Evolutionary conservation across 2,888 invertebrate genomes (phyloP).

Genomic region (Drosophila prolongata): DNA sequence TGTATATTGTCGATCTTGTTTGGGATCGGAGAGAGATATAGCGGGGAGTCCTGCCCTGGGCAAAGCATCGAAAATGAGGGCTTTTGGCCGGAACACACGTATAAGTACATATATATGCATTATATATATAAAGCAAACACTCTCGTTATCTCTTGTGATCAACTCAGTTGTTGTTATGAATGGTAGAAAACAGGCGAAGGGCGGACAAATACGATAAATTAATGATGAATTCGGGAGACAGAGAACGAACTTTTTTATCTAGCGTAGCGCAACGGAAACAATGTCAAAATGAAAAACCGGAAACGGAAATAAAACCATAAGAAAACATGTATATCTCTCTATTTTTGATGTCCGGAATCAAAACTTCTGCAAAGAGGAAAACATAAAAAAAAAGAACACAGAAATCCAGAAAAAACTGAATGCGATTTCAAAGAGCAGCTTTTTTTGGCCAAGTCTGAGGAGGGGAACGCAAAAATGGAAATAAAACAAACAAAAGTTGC

Average conservation of each 20-base stretch:
- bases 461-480: slow-evolving; percentile 15
- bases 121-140: slow-evolving; percentile 54
- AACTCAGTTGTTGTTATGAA: slow-evolving; percentile 77
- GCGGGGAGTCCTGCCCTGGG: not conserved
- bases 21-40: slow-evolving; percentile 8
- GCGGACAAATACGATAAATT: slow-evolving; percentile 15
- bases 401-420: slow-evolving; percentile 8
- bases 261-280: slow-evolving; percentile 27
- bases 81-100: slow-evolving; percentile 21
- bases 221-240: slow-evolving; percentile 9
- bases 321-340: slow-evolving; percentile 52
- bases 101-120: not conserved
- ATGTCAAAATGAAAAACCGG: slow-evolving; percentile 24
- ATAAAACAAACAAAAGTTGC: slow-evolving; percentile 26
- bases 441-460: slow-evolving; percentile 17
- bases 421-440: slow-evolving; percentile 8
- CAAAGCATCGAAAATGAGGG: slow-evolving; percentile 24
- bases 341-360: slow-evolving; percentile 71
- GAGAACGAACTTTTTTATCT: slow-evolving; percentile 26
- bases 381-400: slow-evolving; percentile 3
- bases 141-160: slow-evolving; percentile 79
- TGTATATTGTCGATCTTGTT: slow-evolving; percentile 56
- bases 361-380: slow-evolving; percentile 39
- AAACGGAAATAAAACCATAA: slow-evolving; percentile 39
- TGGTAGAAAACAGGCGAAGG: slow-evolving; percentile 17